Evolutionary conservation across 92 coral and sea anemone genomes (phyloP).

Genomic region (Phenganax stokvisi): DNA sequence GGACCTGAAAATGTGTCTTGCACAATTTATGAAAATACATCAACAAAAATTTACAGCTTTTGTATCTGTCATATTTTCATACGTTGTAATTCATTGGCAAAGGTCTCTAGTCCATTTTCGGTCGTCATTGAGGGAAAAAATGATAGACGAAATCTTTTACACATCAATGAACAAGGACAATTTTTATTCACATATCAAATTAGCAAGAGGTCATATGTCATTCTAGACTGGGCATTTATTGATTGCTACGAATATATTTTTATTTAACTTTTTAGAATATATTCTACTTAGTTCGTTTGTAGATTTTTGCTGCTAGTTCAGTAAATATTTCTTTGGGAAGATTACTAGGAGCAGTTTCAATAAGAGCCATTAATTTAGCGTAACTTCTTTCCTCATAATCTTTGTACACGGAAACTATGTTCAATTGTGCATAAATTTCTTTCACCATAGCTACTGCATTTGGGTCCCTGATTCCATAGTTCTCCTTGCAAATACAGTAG

Average conservation of each 20-base stretch:
- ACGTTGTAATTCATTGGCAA: too few relatives aligned
- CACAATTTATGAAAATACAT: too few relatives aligned
- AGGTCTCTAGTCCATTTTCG: too few relatives aligned
- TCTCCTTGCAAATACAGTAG: slow-evolving; percentile 36
- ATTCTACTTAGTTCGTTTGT: slow-evolving; percentile 72
- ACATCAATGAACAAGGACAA: too few relatives aligned
- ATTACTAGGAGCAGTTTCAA: slow-evolving; percentile 56
- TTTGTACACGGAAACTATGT: slow-evolving; percentile 49
- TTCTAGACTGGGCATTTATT: too few relatives aligned
- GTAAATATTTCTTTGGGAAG: slow-evolving; percentile 72
- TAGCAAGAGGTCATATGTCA: too few relatives aligned
- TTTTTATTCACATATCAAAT: too few relatives aligned
- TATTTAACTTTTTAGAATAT: not conserved
- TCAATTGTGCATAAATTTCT: slow-evolving; percentile 55
- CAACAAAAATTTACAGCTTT: too few relatives aligned
- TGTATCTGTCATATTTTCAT: too few relatives aligned
- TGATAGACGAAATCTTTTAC: too few relatives aligned
- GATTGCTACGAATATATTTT: not conserved
- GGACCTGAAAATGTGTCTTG: too few relatives aligned
- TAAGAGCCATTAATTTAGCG: slow-evolving; percentile 54
- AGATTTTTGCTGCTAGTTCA: slow-evolving; percentile 78
- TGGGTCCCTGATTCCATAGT: slow-evolving; percentile 66
- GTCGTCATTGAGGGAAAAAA: too few relatives aligned
- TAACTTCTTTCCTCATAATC: slow-evolving; percentile 72
- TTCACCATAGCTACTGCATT: slow-evolving; percentile 68